phyloP scores from a whole-genome alignment of 2,113 vertebrate species.

The Crotalus viridis region DNA sequence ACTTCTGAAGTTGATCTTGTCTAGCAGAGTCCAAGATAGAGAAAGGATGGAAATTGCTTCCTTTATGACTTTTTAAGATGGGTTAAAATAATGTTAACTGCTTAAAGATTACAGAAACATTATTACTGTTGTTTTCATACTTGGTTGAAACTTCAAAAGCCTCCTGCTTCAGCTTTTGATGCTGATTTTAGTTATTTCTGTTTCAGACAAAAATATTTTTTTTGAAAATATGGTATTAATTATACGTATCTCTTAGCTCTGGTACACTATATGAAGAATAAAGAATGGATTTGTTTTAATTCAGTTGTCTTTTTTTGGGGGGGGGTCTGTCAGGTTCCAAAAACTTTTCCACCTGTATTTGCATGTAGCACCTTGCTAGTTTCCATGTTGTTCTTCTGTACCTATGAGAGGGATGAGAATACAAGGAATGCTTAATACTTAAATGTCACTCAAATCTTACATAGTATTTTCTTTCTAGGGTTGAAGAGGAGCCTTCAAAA shows the following conservation, averaged over 20 bases:
- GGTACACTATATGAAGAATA: neutral
- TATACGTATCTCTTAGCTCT: neutral
- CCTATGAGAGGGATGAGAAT: neutral
- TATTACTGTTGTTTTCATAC: neutral
- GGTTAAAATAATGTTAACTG: neutral
- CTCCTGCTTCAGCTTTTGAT: neutral
- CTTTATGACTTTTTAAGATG: slow-evolving; percentile 1
- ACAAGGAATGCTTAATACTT: neutral
- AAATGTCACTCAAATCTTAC: neutral
- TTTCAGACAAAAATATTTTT: neutral
- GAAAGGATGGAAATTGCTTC: neutral
- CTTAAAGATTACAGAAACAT: neutral
- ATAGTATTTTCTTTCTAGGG: neutral
- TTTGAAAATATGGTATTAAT: neutral
- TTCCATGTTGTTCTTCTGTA: neutral
- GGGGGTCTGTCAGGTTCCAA: too few species aligned
- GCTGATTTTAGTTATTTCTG: neutral
- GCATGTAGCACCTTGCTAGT: neutral
- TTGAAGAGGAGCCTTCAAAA: neutral
- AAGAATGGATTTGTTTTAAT: neutral
- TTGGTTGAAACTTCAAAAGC: neutral
- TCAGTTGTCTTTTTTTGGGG: neutral
- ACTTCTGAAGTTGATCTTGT: neutral
- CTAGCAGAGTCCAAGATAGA: neutral
- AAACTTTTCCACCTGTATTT: neutral